Evolutionary conservation across 2,797 vertebrate genomes (phyloP).

Genomic region (Australoheros facetus): DNA sequence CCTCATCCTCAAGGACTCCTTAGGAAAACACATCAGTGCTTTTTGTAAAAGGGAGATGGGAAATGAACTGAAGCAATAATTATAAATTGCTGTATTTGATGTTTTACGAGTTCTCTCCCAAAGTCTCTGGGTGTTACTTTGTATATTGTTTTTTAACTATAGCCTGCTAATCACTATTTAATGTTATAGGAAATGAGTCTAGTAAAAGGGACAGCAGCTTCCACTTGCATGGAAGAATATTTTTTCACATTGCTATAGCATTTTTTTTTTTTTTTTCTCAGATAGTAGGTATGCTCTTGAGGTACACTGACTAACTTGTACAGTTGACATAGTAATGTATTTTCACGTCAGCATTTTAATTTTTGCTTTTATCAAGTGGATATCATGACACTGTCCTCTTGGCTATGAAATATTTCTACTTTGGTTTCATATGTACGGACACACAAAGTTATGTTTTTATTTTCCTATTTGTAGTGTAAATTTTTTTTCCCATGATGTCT

Average conservation of each 20-base stretch:
- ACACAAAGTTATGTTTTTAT: slow-evolving; percentile 53
- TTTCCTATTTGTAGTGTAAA: slow-evolving; percentile 52
- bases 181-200: slow-evolving; percentile 78
- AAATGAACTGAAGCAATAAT: slow-evolving; percentile 81
- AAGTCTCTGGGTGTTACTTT: slow-evolving; percentile 68
- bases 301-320: slow-evolving; percentile 80
- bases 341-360: slow-evolving; percentile 67
- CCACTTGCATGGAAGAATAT: slow-evolving; percentile 75
- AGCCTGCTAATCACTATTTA: slow-evolving; percentile 86
- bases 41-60: slow-evolving; percentile 61
- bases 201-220: slow-evolving; percentile 81
- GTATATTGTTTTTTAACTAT: slow-evolving; percentile 70
- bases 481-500: slow-evolving; percentile 71
- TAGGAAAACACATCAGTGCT: slow-evolving; percentile 63
- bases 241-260: slow-evolving; percentile 74
- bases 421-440: slow-evolving; percentile 61
- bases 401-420: slow-evolving; percentile 60
- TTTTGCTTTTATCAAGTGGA: slow-evolving; percentile 63
- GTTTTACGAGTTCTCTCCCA: slow-evolving; percentile 70
- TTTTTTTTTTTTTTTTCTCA: slow-evolving; percentile 55
- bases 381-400: slow-evolving; percentile 52
- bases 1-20: slow-evolving; percentile 48
- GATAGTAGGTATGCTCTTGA: slow-evolving; percentile 73
- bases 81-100: slow-evolving; percentile 68
- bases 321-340: slow-evolving; percentile 79